Base-by-base conservation (phyloP, 2,888 invertebrate species). In the Aleiodes leptofemur region DNA sequence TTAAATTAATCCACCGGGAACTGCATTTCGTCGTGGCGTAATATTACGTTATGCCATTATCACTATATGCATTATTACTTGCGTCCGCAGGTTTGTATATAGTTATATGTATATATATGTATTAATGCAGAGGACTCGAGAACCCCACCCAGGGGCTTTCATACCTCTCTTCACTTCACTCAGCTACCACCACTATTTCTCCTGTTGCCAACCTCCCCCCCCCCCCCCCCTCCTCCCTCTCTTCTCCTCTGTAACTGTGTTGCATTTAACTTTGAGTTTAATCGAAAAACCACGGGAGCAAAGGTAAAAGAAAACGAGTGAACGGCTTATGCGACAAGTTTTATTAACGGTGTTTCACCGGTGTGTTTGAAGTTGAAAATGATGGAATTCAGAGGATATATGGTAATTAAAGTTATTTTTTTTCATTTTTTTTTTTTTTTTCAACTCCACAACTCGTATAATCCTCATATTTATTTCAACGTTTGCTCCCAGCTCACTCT, bases 1-100 rank as follows among this genome's bases (percentile, higher is more conserved):
- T 87, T 81, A 84, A 86, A 86, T 87, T 87, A 87, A 87, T 86
- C 85, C 84, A 81, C 53, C 72, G 82, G 81, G 83, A 84, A 86
- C 83, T 84, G 84, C 85, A 83, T 84, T 81, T 83, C 80, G 79
- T 80, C 78, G 78, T 77, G 77, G 78, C 83, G 81, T 84, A 85
- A 85, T 86, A 84, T 86, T 83, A 84, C 82, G 81, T 81, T 84
- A 82, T 81, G 78, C 77, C 78, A 80, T 85, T 85, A 85, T 85
- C 80, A 82, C 83, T 83, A 80, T 82, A 82, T 80, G 80, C 78
- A 76, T 78, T 80, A 76, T 78, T 80, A 81, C 79, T 79, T 72
- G 76, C 79, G 69, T 74, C 72, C 75, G 61, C 72, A 64, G 74
- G 72, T 77, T 61, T 66, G n/a, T 31, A 29, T 51, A 68, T 50